Conservation (phyloP, 2,113 vertebrate species). For the Otis tarda region DNA sequence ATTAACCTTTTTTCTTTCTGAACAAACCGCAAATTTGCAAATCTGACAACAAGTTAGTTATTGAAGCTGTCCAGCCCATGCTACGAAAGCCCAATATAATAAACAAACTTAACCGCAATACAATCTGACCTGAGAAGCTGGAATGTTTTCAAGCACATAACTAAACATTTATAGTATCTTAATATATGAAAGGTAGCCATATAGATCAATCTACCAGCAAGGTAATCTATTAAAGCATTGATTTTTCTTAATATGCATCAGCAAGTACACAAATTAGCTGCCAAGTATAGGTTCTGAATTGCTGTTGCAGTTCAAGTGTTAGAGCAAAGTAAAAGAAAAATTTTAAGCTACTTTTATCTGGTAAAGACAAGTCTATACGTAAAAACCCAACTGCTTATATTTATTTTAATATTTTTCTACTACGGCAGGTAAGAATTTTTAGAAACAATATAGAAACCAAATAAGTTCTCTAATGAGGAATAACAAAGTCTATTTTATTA, state of each 20-base stretch:
- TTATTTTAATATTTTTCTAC: background rate
- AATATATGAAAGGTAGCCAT: background rate
- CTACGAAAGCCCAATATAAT: background rate
- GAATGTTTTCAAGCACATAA: background rate
- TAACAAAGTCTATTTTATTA: background rate
- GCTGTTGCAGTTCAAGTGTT: background rate
- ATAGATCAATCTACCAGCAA: background rate
- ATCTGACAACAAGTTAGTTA: background rate
- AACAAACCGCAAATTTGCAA: background rate
- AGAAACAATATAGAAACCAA: background rate
- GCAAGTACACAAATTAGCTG: background rate
- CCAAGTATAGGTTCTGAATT: background rate
- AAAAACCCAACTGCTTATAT: background rate
- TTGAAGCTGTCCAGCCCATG: background rate
- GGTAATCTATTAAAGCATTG: background rate
- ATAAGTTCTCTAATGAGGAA: background rate
- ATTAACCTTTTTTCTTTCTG: background rate
- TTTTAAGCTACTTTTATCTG: background rate
- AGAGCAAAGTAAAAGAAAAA: background rate
- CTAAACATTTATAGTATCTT: background rate
- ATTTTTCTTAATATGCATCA: slow-evolving; percentile 5
- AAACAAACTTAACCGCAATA: background rate
- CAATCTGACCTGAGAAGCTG: background rate
- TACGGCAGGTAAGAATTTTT: background rate
- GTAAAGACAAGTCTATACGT: background rate